A percentile compares a stretch with the other conserved stretches of the same genome.
These are phyloP conservation scores for Clunio marinus DNA, from an alignment of 2,888 invertebrate genomes.

Conservation along the genomic window DNA sequence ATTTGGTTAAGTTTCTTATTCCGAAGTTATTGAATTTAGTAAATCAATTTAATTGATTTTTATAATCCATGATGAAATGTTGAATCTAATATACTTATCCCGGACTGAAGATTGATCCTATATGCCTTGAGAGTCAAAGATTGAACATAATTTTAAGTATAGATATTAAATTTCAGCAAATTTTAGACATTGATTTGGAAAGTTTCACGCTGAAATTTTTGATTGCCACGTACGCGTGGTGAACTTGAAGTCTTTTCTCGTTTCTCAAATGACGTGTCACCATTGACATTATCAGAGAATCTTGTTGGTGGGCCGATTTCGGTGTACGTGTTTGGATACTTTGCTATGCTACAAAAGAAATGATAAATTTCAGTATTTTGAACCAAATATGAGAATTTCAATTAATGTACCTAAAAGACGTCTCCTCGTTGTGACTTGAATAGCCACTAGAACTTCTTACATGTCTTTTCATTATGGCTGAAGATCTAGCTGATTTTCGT, in stretches of 20 bases:
- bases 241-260: slow-evolving; percentile 51
- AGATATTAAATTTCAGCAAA: not conserved
- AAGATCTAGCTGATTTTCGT: slow-evolving; percentile 60
- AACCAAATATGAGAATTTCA: too few species aligned
- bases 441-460: slow-evolving; percentile 76
- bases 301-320: slow-evolving; percentile 81
- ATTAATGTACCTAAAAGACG: slow-evolving; percentile 66
- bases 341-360: slow-evolving; percentile 76
- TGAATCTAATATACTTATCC: too few species aligned
- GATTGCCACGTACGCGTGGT: slow-evolving; percentile 53
- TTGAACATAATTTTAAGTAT: not conserved
- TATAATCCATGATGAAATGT: too few species aligned
- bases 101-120: too few species aligned
- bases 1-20: too few species aligned
- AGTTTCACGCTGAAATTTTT: slow-evolving; percentile 62
- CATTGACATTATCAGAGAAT: slow-evolving; percentile 65
- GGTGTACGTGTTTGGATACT: slow-evolving; percentile 75
- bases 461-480: slow-evolving; percentile 61
- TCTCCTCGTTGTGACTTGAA: slow-evolving; percentile 80
- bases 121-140: too few species aligned
- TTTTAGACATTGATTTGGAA: slow-evolving; percentile 75
- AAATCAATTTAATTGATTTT: too few species aligned
- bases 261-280: slow-evolving; percentile 44
- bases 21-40: too few species aligned
- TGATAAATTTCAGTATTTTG: too few species aligned